Evolutionary conservation across 2,797 vertebrate genomes (phyloP), one percentile per base, ranked within the genome.

Genomic region (Apogon talboti): DNA sequence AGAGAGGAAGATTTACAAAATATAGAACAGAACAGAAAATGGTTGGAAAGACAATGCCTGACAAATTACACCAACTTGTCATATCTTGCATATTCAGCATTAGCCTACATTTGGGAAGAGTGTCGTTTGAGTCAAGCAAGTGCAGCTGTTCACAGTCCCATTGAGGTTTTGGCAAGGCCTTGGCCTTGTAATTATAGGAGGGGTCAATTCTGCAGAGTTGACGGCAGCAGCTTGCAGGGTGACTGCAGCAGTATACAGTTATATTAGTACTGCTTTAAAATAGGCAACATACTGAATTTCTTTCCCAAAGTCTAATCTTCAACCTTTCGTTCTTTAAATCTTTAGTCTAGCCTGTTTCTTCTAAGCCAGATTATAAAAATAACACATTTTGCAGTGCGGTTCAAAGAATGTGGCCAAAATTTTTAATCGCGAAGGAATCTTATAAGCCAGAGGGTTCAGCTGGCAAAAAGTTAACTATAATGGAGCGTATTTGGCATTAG

Each of bases 401-500:
- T 0, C 2, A 6, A 53, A 45, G 62, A 79, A 76, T 65, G 43
- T 61, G 46, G 43, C 49, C 47, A 37, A 33, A 62, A 65, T 78
- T 66, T 49, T 46, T 50, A 52, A 70, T 74, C 42, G 0, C n/a
- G 38, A 59, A 8, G 11, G 2, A 61, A 48, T 71, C 7, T 53
- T 50, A 12, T 21, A 13, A 62, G 30, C 8, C 10, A 6, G 9
- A 61, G 50, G 66, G 65, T 43, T 58, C n/a, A 48, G 49, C 48
- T 68, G 70, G 53, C 63, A 47, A 50, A 47, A 74, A 50, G 49
- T 62, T 35, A 54, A 66, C 15, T 33, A 35, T 21, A 1, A 8
- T 33, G 65, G 12, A 24, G 52, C 13, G 2, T 40, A 24, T 66
- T 73, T 67, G 62, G 65, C 71, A 69, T 30, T 35, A 37, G 47